Evolutionary conservation across 2,888 invertebrate species (phyloP).

Genomic region (Hermodice carunculata): DNA sequence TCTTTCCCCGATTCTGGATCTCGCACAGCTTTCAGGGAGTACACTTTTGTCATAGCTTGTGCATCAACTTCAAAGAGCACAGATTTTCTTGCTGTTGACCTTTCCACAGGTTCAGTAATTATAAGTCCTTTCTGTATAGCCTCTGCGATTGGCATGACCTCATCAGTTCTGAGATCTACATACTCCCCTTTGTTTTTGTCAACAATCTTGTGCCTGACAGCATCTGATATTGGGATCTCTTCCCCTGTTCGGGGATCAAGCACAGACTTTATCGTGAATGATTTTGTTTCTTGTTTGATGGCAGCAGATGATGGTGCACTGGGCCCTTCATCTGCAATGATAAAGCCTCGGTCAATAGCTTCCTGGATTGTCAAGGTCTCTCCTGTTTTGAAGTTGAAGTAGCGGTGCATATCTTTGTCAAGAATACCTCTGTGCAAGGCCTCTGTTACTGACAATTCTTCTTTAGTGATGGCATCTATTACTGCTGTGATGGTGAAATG

Average conservation of each 20-base stretch:
- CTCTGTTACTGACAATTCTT: constrained; percentile 80
- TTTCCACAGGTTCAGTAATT: constrained; percentile 52
- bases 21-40: constrained; percentile 36
- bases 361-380: constrained; percentile 83
- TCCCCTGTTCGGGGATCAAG: constrained; percentile 84
- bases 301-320: constrained; percentile 8
- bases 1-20: constrained; percentile 35
- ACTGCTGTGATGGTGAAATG: constrained; percentile 80
- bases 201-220: constrained; percentile 90
- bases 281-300: constrained; percentile 30
- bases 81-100: constrained; percentile 22
- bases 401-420: constrained; percentile 74
- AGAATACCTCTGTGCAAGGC: constrained; percentile 80
- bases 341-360: constrained; percentile 84
- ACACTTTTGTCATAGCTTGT: constrained; percentile 33
- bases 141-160: constrained; percentile 84
- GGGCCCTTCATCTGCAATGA: constrained; percentile 67
- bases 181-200: constrained; percentile 78
- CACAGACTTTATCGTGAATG: constrained; percentile 70
- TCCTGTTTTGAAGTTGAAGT: constrained; percentile 69
- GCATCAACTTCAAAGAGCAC: constrained; percentile 37
- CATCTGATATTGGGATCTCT: constrained; percentile 80
- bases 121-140: constrained; percentile 86
- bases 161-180: constrained; percentile 82
- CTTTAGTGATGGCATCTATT: constrained; percentile 89